A percentile compares a stretch with the other conserved stretches of the same genome.
These are phyloP conservation scores for Scyliorhinus canicula DNA, from an alignment of 2,797 vertebrate species.

Conservation along the genomic window DNA sequence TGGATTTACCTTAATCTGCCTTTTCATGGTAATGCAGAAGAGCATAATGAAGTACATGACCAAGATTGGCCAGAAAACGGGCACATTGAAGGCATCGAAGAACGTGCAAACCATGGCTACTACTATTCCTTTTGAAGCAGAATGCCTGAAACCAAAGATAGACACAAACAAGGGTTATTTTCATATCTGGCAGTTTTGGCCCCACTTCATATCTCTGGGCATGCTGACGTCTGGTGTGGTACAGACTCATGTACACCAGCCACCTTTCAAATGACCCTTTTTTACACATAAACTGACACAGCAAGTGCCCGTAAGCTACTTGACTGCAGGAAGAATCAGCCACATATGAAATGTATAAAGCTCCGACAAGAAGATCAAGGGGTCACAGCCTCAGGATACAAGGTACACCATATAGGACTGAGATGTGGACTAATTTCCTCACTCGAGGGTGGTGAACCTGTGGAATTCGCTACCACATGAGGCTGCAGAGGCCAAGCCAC, in stretches of 20 bases:
- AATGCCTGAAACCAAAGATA: constrained; percentile 67
- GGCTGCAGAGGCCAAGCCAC: too few species aligned
- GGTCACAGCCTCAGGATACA: too few species aligned
- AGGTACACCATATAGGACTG: too few species aligned
- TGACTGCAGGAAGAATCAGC: background rate
- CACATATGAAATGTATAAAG: background rate
- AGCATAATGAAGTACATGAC: constrained; percentile 99
- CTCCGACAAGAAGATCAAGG: too few species aligned
- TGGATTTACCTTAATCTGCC: constrained; percentile 89
- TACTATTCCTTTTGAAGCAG: constrained; percentile 92
- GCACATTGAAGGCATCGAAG: constrained; percentile 97
- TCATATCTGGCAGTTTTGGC: background rate
- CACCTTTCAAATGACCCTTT: background rate
- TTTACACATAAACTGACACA: background rate
- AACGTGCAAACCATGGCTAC: constrained; percentile 96
- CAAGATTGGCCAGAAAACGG: constrained; percentile 98
- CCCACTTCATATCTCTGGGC: background rate
- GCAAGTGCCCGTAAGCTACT: background rate
- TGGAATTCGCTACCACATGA: too few species aligned
- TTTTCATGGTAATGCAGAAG: constrained; percentile 99
- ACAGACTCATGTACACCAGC: background rate
- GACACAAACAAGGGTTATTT: background rate
- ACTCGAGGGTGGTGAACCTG: too few species aligned
- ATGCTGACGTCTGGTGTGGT: background rate
- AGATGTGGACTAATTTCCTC: too few species aligned